These are phyloP conservation scores for Rhopalosiphum nymphaeae DNA, from an alignment of 2,888 invertebrate species.

Conservation along the genomic window DNA sequence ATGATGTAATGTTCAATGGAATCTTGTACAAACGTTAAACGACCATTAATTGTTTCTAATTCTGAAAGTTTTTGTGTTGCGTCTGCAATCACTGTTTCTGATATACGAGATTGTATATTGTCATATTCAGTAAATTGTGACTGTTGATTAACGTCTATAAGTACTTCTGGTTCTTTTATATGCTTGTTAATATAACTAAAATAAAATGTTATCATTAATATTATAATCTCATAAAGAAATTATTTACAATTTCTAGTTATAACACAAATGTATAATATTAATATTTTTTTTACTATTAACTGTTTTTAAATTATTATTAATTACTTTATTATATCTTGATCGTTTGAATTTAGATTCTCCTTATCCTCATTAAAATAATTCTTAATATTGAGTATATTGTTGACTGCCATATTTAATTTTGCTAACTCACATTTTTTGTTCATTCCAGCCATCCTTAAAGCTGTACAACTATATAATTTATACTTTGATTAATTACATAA, in stretches of 20 bases:
- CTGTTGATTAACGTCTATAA: neutral
- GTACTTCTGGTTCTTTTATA: neutral
- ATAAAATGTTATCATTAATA: neutral
- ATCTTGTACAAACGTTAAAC: conserved; percentile 34
- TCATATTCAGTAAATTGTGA: neutral
- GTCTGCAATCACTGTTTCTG: neutral
- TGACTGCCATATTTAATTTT: conserved; percentile 24
- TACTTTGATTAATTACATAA: neutral
- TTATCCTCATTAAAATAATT: neutral
- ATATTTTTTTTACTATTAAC: neutral
- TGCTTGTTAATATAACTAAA: conserved; percentile 5
- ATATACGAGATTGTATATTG: neutral
- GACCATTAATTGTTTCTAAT: neutral
- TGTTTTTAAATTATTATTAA: neutral
- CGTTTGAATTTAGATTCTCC: neutral
- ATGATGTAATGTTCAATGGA: conserved; percentile 51
- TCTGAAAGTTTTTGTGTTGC: neutral
- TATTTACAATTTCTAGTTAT: neutral
- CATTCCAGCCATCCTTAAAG: conserved; percentile 8
- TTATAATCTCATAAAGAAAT: neutral
- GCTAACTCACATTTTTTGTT: neutral
- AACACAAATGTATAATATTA: neutral
- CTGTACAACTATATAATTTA: conserved; percentile 14
- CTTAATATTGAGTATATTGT: conserved; percentile 9
- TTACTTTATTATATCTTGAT: conserved; percentile 34